Percentiles rank a stretch among this genome's conserved stretches.
These are phyloP conservation scores for Orchesella cincta DNA, from an alignment of 1,140 invertebrate genomes.

Conservation along the genomic window DNA sequence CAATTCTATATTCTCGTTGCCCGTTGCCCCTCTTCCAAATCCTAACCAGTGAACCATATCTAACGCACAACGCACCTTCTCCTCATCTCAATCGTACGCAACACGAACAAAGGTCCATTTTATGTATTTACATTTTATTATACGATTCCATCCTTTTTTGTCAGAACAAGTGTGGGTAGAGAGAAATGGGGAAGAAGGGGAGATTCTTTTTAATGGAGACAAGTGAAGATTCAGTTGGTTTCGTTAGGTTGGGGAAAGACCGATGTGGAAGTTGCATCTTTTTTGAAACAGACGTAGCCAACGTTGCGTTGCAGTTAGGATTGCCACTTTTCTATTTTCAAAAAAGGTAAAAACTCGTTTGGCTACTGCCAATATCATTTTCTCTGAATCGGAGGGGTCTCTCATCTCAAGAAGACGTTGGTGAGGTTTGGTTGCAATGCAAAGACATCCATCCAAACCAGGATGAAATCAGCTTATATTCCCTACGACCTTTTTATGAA, in stretches of 20 bases:
- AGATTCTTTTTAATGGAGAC: constrained; percentile 25
- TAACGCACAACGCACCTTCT: background rate
- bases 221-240: background rate
- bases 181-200: constrained; percentile 26
- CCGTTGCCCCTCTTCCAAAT: background rate
- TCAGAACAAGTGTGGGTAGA: constrained; percentile 34
- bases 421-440: too few species aligned
- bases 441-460: too few species aligned
- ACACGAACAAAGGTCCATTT: constrained; percentile 22
- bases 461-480: too few species aligned
- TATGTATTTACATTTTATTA: constrained; percentile 29
- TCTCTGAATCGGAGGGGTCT: too few species aligned
- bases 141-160: constrained; percentile 13
- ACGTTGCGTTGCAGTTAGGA: too few species aligned
- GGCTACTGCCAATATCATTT: too few species aligned
- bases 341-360: too few species aligned
- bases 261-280: too few species aligned
- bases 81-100: background rate
- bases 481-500: too few species aligned
- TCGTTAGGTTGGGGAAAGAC: background rate
- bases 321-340: too few species aligned
- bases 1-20: constrained; percentile 16
- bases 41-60: background rate
- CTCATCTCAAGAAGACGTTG: too few species aligned
- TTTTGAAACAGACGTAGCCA: background rate